Base-by-base conservation (phyloP, 2,113 vertebrate species). In the Phalacrocorax brasilianus region DNA sequence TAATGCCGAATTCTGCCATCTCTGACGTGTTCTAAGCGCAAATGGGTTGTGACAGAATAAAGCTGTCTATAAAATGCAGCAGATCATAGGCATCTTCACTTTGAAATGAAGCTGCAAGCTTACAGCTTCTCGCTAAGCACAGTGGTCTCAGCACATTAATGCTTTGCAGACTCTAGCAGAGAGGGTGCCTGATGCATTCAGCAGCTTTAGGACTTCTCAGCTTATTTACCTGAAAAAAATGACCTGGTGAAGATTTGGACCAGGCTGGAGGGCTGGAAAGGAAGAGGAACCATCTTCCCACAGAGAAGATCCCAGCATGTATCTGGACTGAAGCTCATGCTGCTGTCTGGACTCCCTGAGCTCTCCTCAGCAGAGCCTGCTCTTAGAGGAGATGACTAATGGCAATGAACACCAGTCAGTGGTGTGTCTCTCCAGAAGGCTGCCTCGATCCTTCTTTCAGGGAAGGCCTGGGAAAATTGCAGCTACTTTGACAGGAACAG, bases 161-260 rank as follows among this genome's bases (percentile, higher is more conserved):
- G 1, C 6, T 32, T 20, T 11, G 38, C 32, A 59, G 27, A 14
- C 35, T 38, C 16, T 8, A 12, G n/a, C 88, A 72, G 35, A 19
- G 42, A 21, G 15, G 28, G 28, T 2, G 40, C 28, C 74, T 12
- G 65, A 33, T 67, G 59, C 35, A 8, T 58, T 55, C 50, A 56
- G 70, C 78, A 67, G 40, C 67, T 77, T 61, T 28, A 30, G 44
- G 50, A 14, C 27, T 52, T 74, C 33, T 12, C 50, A 55, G 68
- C 44, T 80, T 35, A 45, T 95, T 98, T 96, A 99, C 99, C 98
- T 97, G 98, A 96, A 88, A 98, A 96, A 0, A 94, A 84, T 74
- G 98, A 98, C 96, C 98, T 99, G 97, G 98, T 87, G 96, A 98
- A 99, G 50, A 98, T 93, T 65, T 93, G 42, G 89, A 98, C 96